Conservation (phyloP, 2,797 vertebrate genomes). For the Syndactyla subalaris region DNA sequence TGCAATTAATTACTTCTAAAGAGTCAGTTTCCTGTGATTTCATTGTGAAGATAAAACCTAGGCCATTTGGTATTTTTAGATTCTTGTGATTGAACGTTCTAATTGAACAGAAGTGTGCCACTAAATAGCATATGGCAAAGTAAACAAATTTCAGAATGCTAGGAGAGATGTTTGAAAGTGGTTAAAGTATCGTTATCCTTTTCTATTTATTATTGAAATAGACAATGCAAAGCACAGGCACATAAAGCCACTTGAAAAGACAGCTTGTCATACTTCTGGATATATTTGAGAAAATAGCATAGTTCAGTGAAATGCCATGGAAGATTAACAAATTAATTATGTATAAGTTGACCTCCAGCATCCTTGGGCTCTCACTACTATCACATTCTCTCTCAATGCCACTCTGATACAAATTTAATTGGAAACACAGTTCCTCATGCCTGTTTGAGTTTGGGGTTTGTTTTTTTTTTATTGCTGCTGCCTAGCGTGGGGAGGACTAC, state of each 20-base stretch:
- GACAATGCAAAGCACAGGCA: not conserved
- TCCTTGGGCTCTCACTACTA: constrained; percentile 6
- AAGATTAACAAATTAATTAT: constrained; percentile 50
- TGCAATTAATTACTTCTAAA: not conserved
- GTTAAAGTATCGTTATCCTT: not conserved
- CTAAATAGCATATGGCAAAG: not conserved
- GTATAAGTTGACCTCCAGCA: constrained; percentile 5
- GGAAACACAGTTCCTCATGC: not conserved
- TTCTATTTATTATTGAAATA: not conserved
- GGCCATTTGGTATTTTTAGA: not conserved
- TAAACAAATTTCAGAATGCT: not conserved
- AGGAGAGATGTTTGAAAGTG: not conserved
- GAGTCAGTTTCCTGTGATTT: not conserved
- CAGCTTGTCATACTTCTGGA: not conserved
- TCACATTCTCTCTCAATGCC: not conserved
- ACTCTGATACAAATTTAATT: not conserved
- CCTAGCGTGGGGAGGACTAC: not conserved
- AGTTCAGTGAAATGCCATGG: not conserved
- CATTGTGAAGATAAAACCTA: not conserved
- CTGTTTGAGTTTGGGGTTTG: not conserved
- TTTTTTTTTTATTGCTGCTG: not conserved
- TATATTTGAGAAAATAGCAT: constrained; percentile 14
- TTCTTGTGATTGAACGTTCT: not conserved
- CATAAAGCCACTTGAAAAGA: not conserved
- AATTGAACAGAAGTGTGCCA: not conserved